Evolutionary conservation across 2,888 invertebrate genomes (phyloP), one percentile per base, ranked within the genome.

Genomic region (Acronicta leporina): DNA sequence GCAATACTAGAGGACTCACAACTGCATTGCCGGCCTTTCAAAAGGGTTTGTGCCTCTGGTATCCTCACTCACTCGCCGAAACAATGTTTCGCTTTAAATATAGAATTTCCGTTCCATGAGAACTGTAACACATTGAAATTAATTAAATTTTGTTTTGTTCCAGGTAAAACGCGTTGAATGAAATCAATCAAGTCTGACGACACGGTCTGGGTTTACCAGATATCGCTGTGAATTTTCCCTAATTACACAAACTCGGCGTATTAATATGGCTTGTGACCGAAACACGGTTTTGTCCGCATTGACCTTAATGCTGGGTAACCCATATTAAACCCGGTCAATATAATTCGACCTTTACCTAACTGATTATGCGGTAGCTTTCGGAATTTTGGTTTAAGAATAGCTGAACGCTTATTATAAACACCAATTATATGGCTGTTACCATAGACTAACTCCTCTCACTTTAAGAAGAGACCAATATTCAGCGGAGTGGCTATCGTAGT

Each of bases 221-320:
- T 40, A 52, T 44, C 53, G n/a, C 44, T 2, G n/a, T 16, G 40
- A 16, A 42, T 40, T 43, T 27, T 15, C 30, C 11, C 43, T 55
- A 41, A 62, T 43, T 43, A 41, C 11, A 43, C 20, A 14, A 48
- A 49, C 61, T 61, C 42, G 40, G n/a, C 11, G 48, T 52, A 63
- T 48, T 33, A 16, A 62, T 43, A 30, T 56, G 40, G 42, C 33
- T 45, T 15, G n/a, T 47, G 41, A 63, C 48, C 43, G 30, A 30
- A 50, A 43, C 53, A 35, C 50, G 41, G 27, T 55, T 66, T 67
- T 59, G 59, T 65, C 71, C 68, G 62, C 75, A 72, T 50, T 57
- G 53, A 65, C 61, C 67, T 68, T 55, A 59, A 40, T 63, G 70
- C 83, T 83, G 77, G 79, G 72, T 88, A 84, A 87, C 87, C 87